Evolutionary conservation across 2,797 vertebrate species (phyloP), one percentile per base, ranked within the genome.

Genomic region (Jordanella pulchra): DNA sequence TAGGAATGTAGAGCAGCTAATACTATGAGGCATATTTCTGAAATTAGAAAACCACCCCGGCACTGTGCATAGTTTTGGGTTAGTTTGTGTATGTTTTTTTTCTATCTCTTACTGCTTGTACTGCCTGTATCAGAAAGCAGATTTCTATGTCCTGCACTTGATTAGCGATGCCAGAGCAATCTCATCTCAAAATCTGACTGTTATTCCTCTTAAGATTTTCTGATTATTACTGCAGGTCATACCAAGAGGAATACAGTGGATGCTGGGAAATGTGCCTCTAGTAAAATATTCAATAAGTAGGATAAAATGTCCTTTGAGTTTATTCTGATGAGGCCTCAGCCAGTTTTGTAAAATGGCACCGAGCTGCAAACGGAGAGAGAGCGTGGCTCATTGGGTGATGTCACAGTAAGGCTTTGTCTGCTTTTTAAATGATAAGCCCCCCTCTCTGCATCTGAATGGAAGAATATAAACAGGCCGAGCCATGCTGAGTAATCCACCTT

Each of bases 371-470:
- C 17, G 10, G 5, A 51, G n/a, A 55, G 76, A 44, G 70, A 58
- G 79, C 50, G 42, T n/a, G 0, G 58, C 61, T 15, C 12, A 51
- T 77, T 77, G 74, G 7, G 28, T 80, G 82, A 66, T 5, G 18
- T 4, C 64, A 77, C 61, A 63, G 54, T 15, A n/a, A 48, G 23
- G 51, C 63, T 45, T 67, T 63, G 42, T 76, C 74, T 79, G 65
- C 67, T 17, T 81, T 79, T 76, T 61, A 71, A 75, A 81, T 27
- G 48, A 73, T 71, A 74, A 86, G 67, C 73, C 70, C 51, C 35
- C 54, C 55, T 45, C 44, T 7, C 67, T 60, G 13, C 15, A 25
- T 83, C 51, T 48, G 47, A 73, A 65, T 7, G 13, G 58, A 56
- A 63, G n/a, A 54, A 64, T 50, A 3, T 75, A 77, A 81, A 79